Base-by-base conservation (phyloP, 2,797 vertebrate genomes). In the Cuculus canorus region DNA sequence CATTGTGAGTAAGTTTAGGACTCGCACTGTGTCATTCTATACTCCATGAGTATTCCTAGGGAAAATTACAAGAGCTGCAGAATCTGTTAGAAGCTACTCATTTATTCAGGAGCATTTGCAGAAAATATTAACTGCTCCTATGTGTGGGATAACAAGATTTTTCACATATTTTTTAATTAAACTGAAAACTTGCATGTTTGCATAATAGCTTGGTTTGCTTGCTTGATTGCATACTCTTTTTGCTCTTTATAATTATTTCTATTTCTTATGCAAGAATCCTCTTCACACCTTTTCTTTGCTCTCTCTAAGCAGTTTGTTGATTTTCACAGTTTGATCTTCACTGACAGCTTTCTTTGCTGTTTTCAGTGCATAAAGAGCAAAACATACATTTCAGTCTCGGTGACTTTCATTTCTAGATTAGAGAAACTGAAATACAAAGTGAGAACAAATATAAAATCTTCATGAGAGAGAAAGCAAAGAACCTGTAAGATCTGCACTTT, bases 401-500 rank as follows among this genome's bases (percentile, higher is more conserved):
- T 72, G 64, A 76, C 92, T 95, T 96, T 96, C 89, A 90, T 93
- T 96, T 48, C 88, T 92, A 88, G 95, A 92, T 91, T 90, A 92
- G 66, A 56, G 82, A 93, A 94, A 79, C 82, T 76, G 90, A 92
- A 92, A 96, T 88, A 93, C 87, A 94, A 96, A 96, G 87, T 72
- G 52, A 92, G 87, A 92, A 93, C 87, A 95, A 95, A 94, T 95
- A 87, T 90, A 92, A 92, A 96, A 93, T 91, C 93, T 97, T 96
- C 66, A 91, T 96, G 92, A 96, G 85, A 82, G 16, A 86, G 59
- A 72, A 89, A 91, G 88, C 53, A 72, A 85, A 88, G 66, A 84
- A 83, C 83, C 82, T 92, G 23, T 94, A 88, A 93, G 77, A 95
- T 94, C 79, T 88, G 63, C 73, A 83, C 85, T 94, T 95, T 88